phyloP scores from a whole-genome alignment of 2,113 vertebrate species.

The Lophius piscatorius region DNA sequence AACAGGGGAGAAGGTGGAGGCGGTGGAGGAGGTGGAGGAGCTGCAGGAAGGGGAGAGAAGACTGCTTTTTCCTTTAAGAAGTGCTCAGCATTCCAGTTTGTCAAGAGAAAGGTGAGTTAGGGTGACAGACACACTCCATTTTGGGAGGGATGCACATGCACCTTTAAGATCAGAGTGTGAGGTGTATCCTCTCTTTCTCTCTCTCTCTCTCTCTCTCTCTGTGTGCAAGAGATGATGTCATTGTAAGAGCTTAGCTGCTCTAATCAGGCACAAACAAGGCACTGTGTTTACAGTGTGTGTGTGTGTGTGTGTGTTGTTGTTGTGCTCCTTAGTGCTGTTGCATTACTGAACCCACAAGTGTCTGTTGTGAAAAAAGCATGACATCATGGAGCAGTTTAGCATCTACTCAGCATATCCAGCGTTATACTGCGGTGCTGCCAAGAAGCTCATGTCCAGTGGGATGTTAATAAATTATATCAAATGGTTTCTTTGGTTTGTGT shows the following conservation, averaged over 20 bases:
- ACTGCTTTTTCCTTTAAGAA: constrained; percentile 98
- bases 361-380: constrained; percentile 28
- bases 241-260: constrained; percentile 34
- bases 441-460: constrained; percentile 15
- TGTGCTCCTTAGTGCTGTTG: constrained; percentile 14
- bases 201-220: constrained; percentile 24
- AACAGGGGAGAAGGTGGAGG: constrained; percentile 75
- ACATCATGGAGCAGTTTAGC: constrained; percentile 35
- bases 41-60: constrained; percentile 85
- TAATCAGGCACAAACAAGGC: constrained; percentile 34
- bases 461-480: constrained; percentile 21
- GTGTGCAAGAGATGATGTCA: constrained; percentile 69
- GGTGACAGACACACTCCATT: constrained; percentile 18
- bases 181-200: constrained; percentile 6
- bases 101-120: constrained; percentile 95
- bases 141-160: constrained; percentile 19
- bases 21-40: constrained; percentile 69
- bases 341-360: constrained; percentile 41
- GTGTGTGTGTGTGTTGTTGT: background rate
- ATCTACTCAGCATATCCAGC: constrained; percentile 37
- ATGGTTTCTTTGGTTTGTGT: constrained; percentile 7
- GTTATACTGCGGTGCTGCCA: constrained; percentile 40
- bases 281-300: constrained; percentile 36
- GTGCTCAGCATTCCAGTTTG: constrained; percentile 97
- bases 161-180: constrained; percentile 10